Percentiles rank a stretch among this genome's conserved stretches.
phyloP scores from a whole-genome alignment of 2,113 vertebrate species.

The Marcusenius ussheri region DNA sequence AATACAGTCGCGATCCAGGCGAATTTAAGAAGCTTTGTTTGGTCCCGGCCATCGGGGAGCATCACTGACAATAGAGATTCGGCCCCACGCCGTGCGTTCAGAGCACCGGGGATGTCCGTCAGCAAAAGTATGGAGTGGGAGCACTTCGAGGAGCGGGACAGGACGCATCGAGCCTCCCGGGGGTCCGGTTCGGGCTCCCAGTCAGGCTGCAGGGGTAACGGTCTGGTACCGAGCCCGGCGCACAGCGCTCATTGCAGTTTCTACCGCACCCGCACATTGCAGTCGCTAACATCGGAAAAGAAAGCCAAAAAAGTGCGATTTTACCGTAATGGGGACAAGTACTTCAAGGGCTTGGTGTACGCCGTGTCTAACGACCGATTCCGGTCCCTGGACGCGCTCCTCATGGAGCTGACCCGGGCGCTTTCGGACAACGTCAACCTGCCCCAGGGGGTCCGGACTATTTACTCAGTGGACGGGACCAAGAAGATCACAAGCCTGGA shows the following conservation, averaged over 20 bases:
- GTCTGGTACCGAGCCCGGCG: slow-evolving; percentile 84
- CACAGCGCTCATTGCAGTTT: slow-evolving; percentile 97
- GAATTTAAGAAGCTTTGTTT: slow-evolving; percentile 15
- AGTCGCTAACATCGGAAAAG: slow-evolving; percentile 90
- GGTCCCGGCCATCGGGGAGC: not conserved
- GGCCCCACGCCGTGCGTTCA: not conserved
- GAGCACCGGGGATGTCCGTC: slow-evolving; percentile 54
- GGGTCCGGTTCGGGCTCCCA: slow-evolving; percentile 60
- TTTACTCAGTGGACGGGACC: slow-evolving; percentile 82
- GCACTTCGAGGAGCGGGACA: slow-evolving; percentile 90
- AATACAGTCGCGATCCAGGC: not conserved
- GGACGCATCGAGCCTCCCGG: slow-evolving; percentile 63
- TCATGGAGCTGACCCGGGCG: slow-evolving; percentile 87
- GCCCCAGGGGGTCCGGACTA: slow-evolving; percentile 83
- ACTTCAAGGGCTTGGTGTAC: slow-evolving; percentile 91
- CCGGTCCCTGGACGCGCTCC: slow-evolving; percentile 86
- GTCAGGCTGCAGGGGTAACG: slow-evolving; percentile 68
- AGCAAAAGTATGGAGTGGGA: slow-evolving; percentile 86
- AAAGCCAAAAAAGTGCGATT: slow-evolving; percentile 90
- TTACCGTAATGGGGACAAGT: slow-evolving; percentile 93
- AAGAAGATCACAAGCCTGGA: slow-evolving; percentile 81
- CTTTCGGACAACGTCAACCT: slow-evolving; percentile 91
- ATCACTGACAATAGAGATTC: slow-evolving; percentile 2
- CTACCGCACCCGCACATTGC: slow-evolving; percentile 90
- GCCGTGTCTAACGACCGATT: slow-evolving; percentile 89